Percentiles rank a stretch among this genome's conserved stretches.
Evolutionary conservation across 2,888 invertebrate species (phyloP).

Genomic region (Epinotia ramella): DNA sequence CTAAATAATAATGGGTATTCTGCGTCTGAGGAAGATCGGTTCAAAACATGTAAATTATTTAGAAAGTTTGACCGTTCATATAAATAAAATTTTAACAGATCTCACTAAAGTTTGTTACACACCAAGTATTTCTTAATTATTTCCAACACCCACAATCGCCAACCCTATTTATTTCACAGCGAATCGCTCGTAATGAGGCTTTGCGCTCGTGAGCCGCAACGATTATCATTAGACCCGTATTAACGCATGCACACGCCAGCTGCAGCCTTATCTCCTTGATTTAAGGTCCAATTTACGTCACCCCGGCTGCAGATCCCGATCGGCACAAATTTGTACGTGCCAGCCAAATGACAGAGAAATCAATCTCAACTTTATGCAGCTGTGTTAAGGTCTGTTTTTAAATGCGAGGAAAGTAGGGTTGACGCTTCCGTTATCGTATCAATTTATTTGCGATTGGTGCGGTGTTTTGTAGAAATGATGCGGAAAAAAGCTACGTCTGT

Average conservation of each 20-base stretch:
- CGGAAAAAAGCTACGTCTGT: conserved; percentile 12
- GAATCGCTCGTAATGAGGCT: conserved; percentile 38
- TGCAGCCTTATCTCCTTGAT: conserved; percentile 35
- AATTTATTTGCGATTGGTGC: conserved; percentile 19
- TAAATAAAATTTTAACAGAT: too few relatives aligned
- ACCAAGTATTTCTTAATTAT: background rate
- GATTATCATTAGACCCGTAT: conserved; percentile 45
- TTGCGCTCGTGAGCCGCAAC: conserved; percentile 21
- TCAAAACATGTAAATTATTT: too few relatives aligned
- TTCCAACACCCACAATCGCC: conserved; percentile 7
- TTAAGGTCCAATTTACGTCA: conserved; percentile 29
- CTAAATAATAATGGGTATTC: too few relatives aligned
- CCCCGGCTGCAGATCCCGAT: conserved; percentile 19
- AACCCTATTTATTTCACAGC: conserved; percentile 41
- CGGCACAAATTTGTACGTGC: conserved; percentile 39
- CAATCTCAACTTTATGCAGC: background rate
- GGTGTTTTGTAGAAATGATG: conserved; percentile 16
- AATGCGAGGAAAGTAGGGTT: conserved; percentile 7
- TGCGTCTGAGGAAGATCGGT: too few relatives aligned
- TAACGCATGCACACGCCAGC: conserved; percentile 32
- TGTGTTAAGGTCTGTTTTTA: background rate
- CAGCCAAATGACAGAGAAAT: background rate
- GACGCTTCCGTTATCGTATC: conserved; percentile 29
- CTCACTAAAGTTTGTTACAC: background rate
- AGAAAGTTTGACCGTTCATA: too few relatives aligned